Evolutionary conservation across 2,888 invertebrate genomes (phyloP), one percentile per base, ranked within the genome.

Genomic region (Agapetus fuscipes): DNA sequence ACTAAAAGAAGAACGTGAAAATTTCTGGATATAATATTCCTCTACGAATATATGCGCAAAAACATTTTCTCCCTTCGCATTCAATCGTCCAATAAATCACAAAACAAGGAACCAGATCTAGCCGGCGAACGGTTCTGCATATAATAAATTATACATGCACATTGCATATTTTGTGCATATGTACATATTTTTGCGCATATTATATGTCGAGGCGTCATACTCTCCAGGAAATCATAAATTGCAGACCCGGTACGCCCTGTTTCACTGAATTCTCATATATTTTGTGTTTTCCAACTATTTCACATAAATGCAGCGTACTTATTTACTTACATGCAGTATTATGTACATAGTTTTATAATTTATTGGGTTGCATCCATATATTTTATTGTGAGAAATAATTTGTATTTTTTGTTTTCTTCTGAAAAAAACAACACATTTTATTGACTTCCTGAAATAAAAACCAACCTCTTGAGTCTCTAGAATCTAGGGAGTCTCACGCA

Each of bases 241-340:
- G 28, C 17, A n/a, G 29, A 30, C 12, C 27, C 34, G 33, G 34
- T 29, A 32, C 39, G 39, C 39, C 39, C 34, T 34, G 26, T 34
- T 34, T 29, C 29, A 34, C 39, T 32, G 30, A 64, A 66, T 67
- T 63, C 65, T 60, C 63, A 66, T 66, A 67, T 67, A n/a, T 67
- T 66, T 67, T 67, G 63, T 66, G 66, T 65, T 65, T 63, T 61
- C 59, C 59, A 59, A 64, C 63, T 63, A 62, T 67, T 64, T 62
- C 62, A 61, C 65, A 66, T 62, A 64, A 24, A 59, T 63, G 57
- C 58, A 61, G 56, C 54, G 60, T 56, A 61, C 32, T 15, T 14
- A 14, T 12, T 13, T 30, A 30, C 30, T 10, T 13, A 30, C 9
- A 14, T 14, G 16, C 17, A 15, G 20, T 20, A 20, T 9, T 6